Evolutionary conservation across 2,113 vertebrate genomes (phyloP), one percentile per base, ranked within the genome.

Genomic region (Clarias magur): DNA sequence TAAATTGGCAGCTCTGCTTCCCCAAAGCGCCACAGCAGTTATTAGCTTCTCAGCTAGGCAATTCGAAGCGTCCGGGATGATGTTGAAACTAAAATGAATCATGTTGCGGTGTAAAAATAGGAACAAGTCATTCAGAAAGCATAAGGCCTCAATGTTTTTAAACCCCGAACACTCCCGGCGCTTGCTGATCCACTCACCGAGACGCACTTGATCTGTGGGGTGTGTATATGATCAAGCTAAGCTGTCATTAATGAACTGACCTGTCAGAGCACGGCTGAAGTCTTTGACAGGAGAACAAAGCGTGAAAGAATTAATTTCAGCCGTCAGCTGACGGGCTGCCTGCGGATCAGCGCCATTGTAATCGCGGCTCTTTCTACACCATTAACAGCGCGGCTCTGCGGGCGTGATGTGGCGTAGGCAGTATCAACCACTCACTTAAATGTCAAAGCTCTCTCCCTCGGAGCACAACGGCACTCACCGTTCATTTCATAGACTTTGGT

Each of bases 321-420:
- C 83, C 91, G 91, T 92, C 92, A 92, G 90, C 92, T 92, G 92
- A 85, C 89, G 78, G 93, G 90, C 54, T 89, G 92, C 93, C 92
- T 93, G 86, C 79, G 88, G 93, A 94, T 92, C 91, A 93, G 90
- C 85, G 84, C 82, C 89, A 88, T 75, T 62, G 90, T 88, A 93
- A 90, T 92, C 23, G 89, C 83, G 67, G 59, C 90, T 87, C 89
- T 88, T 90, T 89, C 88, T 72, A 89, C 73, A 88, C 87, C 38
- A 30, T 72, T n/a, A 80, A n/a, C 70, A 67, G 70, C 57, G 6
- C 80, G 84, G 10, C 3, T 60, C 59, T 65, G 72, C 17, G 17
- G 53, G 53, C 48, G 53, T 6, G 67, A 60, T 42, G 54, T 10
- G 34, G 56, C 2, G 57, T 60, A 62, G 79, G 79, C 79, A 25